Conservation (phyloP, 92 coral and sea anemone species). For the Heliopora coerulea region DNA sequence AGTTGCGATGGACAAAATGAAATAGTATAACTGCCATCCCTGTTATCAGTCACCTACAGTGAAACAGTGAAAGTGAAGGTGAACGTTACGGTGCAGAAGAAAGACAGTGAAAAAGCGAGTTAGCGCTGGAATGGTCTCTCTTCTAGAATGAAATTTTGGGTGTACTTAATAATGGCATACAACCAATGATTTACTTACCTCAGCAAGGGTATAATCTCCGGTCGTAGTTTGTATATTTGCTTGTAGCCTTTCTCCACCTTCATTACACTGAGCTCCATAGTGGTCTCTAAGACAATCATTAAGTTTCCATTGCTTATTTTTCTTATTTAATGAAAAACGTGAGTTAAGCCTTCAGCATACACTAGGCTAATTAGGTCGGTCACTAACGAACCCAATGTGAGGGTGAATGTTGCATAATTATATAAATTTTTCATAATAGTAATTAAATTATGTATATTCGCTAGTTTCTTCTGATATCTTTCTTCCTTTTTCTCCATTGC, state of each 20-base stretch:
- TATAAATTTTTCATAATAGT: too few species aligned
- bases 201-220: slow-evolving; percentile 93
- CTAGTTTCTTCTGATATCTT: too few species aligned
- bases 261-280: slow-evolving; percentile 77
- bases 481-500: too few species aligned
- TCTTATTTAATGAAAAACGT: too few species aligned
- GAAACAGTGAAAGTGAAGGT: slow-evolving; percentile 10
- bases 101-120: not conserved
- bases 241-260: slow-evolving; percentile 93
- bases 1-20: slow-evolving; percentile 82
- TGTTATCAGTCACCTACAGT: slow-evolving; percentile 83
- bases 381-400: too few species aligned
- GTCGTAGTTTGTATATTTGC: slow-evolving; percentile 93
- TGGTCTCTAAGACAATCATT: slow-evolving; percentile 66
- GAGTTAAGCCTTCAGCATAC: too few species aligned
- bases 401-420: too few species aligned
- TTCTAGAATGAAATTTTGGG: not conserved
- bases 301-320: not conserved
- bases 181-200: slow-evolving; percentile 68
- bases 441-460: too few species aligned
- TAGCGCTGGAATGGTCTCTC: not conserved
- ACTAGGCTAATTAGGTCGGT: too few species aligned
- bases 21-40: slow-evolving; percentile 87
- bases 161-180: not conserved
- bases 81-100: too few species aligned